Evolutionary conservation across 1,140 invertebrate genomes (phyloP).

Genomic region (Sminthurinus signatus): DNA sequence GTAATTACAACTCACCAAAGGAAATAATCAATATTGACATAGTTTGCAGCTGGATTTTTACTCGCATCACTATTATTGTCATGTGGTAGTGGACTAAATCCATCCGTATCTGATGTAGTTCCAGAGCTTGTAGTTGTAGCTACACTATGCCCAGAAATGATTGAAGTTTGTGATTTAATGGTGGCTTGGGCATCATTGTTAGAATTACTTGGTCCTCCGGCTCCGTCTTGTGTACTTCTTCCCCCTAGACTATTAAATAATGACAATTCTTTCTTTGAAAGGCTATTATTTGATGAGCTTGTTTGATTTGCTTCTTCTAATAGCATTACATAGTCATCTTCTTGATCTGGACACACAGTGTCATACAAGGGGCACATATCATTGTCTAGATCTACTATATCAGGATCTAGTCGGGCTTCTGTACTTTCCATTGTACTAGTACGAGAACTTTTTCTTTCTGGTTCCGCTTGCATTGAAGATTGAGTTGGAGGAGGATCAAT

Average conservation of each 20-base stretch:
- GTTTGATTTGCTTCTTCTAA: constrained; percentile 49
- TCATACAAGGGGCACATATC: constrained; percentile 42
- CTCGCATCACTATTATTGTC: constrained; percentile 42
- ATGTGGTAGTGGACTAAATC: constrained; percentile 35
- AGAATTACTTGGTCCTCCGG: constrained; percentile 23
- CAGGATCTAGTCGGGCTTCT: constrained; percentile 12
- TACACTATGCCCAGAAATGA: constrained; percentile 48
- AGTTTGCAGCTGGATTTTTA: constrained; percentile 62
- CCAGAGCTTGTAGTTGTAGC: constrained; percentile 44
- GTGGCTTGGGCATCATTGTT: constrained; percentile 41
- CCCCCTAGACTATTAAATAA: constrained; percentile 43
- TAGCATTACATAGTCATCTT: constrained; percentile 61
- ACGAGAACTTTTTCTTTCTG: constrained; percentile 13
- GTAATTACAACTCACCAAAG: constrained; percentile 60
- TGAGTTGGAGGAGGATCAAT: not conserved
- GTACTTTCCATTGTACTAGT: constrained; percentile 23
- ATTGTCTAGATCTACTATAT: constrained; percentile 7
- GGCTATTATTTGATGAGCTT: constrained; percentile 56
- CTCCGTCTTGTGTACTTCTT: not conserved
- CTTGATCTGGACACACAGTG: constrained; percentile 46
- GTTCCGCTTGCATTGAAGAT: constrained; percentile 10
- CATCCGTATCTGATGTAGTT: constrained; percentile 55
- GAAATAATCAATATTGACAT: constrained; percentile 85
- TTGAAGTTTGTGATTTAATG: constrained; percentile 41
- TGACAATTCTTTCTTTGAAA: constrained; percentile 45